Evolutionary conservation across 2,888 invertebrate genomes (phyloP).

Genomic region (Drosophila nr. perissopoda): DNA sequence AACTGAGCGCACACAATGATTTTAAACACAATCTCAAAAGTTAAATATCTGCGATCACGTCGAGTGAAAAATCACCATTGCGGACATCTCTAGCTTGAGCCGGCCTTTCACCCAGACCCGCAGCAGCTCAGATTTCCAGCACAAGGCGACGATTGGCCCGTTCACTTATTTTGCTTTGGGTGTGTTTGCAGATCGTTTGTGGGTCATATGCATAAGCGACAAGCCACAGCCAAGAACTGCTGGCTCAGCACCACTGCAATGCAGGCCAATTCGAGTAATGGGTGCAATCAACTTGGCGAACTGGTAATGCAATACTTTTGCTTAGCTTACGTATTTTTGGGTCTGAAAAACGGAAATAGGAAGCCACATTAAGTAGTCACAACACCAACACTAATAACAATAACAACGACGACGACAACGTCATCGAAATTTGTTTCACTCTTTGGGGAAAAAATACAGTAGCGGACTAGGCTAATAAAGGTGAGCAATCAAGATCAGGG

Average conservation of each 20-base stretch:
- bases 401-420: slow-evolving; percentile 27
- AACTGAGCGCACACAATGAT: slow-evolving; percentile 13
- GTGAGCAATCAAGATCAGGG: neutral
- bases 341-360: slow-evolving; percentile 67
- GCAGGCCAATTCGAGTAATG: slow-evolving; percentile 58
- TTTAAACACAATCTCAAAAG: slow-evolving; percentile 15
- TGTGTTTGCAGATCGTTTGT: slow-evolving; percentile 62
- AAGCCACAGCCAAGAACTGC: slow-evolving; percentile 45
- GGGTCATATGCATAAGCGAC: slow-evolving; percentile 66
- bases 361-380: slow-evolving; percentile 54
- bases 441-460: neutral
- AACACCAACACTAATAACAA: neutral
- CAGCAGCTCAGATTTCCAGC: slow-evolving; percentile 41
- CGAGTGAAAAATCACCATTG: slow-evolving; percentile 27
- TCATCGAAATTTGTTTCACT: slow-evolving; percentile 22
- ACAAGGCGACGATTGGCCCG: slow-evolving; percentile 52
- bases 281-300: slow-evolving; percentile 58
- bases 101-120: slow-evolving; percentile 53
- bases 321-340: slow-evolving; percentile 12
- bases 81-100: slow-evolving; percentile 25
- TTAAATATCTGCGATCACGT: slow-evolving; percentile 17
- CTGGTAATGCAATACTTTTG: slow-evolving; percentile 52
- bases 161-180: slow-evolving; percentile 54
- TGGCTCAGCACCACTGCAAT: slow-evolving; percentile 51
- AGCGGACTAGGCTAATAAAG: neutral